phyloP scores from a whole-genome alignment of 2,113 vertebrate genomes.

The Nesogale talazaci region DNA sequence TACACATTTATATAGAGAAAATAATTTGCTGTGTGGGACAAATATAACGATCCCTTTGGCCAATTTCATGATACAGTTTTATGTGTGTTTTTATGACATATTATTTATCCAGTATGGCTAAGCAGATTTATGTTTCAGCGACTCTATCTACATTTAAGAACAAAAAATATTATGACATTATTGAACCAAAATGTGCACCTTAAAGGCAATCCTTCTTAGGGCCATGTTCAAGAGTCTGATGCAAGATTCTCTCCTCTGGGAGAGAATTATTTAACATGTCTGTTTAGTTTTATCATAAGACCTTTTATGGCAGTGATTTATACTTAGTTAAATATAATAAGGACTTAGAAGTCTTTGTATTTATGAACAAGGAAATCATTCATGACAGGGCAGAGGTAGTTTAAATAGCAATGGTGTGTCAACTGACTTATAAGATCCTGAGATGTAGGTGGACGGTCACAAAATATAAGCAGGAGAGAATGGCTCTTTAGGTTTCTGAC shows the following conservation, averaged over 20 bases:
- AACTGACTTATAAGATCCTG: neutral
- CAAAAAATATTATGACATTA: neutral
- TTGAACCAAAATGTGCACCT: conserved; percentile 4
- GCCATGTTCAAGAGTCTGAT: conserved; percentile 29
- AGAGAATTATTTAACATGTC: neutral
- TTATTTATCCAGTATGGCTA: neutral
- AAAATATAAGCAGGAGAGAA: neutral
- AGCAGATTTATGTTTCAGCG: neutral
- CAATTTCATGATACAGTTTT: neutral
- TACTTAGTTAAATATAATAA: neutral
- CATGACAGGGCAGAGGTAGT: neutral
- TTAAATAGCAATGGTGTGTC: neutral
- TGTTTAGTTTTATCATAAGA: neutral
- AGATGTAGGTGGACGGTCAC: neutral
- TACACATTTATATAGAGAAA: conserved; percentile 20
- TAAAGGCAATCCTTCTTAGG: neutral
- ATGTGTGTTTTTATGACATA: conserved; percentile 18
- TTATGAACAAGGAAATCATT: neutral
- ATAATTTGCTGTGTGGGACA: neutral
- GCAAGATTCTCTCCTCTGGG: neutral
- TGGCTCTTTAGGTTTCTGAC: neutral
- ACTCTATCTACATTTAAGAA: conserved; percentile 24
- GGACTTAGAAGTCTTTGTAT: neutral
- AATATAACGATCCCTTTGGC: neutral
- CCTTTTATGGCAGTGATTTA: conserved; percentile 9